Evolutionary conservation across 2,888 invertebrate genomes (phyloP), one percentile per base, ranked within the genome.

Genomic region (Tiliacea aurago): DNA sequence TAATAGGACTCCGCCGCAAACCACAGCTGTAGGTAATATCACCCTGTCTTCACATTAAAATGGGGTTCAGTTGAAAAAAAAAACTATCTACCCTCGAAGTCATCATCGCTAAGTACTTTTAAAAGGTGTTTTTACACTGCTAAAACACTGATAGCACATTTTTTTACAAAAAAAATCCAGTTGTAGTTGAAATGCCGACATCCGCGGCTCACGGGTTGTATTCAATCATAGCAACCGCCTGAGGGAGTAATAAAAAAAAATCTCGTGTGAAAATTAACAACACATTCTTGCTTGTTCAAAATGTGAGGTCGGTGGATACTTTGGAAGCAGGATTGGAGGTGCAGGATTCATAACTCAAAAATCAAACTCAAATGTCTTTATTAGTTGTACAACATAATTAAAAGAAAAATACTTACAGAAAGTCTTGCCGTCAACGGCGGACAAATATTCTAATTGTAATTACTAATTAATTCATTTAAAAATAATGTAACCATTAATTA

Each of bases 201-300:
- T 91, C 91, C 90, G 89, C 83, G 86, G 76, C 85, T 83, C 85
- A 83, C 87, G 87, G 89, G 87, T 90, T 91, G 92, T 91, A 89
- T 93, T 94, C 91, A 94, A 95, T 95, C 93, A 94, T 91, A 87
- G 83, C 82, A 80, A 84, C 77, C 85, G 86, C 91, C 83, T 87
- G 20, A 80, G 90, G 90, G 90, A 88, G 83, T 79, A 78, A 87
- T 90, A 91, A 93, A 91, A 91, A 91, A 91, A 90, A 70, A 81
- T 66, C 83, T 87, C 87, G 92, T 91, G 94, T 93, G 92, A 94
- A 93, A 91, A 93, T 92, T 90, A 91, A 93, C 92, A 90, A 87
- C 90, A 91, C 86, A 87, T 89, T 87, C 81, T 83, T 74, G 70
- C 61, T 75, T 62, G 71, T 78, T 80, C 43, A 74, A 69, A 77